A percentile compares a stretch with the other conserved stretches of the same genome.
Conservation (phyloP, 2,113 vertebrate species). For the Xiphorhynchus elegans region DNA sequence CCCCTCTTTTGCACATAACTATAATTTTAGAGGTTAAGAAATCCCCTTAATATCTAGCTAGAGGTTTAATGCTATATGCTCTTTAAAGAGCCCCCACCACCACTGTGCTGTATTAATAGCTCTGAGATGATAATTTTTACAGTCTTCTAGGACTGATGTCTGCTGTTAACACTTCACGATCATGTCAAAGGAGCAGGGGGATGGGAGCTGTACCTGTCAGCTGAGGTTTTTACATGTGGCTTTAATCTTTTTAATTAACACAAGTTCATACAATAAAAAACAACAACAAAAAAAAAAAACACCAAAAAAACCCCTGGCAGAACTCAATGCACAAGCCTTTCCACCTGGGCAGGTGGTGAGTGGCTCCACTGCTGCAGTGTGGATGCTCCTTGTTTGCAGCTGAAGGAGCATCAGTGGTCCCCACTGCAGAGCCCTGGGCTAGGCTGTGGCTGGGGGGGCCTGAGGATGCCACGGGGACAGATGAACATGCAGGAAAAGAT, state of each 20-base stretch:
- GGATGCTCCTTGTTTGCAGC: not conserved
- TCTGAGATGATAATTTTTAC: conserved; percentile 35
- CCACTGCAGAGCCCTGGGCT: not conserved
- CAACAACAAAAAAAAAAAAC: not conserved
- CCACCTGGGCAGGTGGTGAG: not conserved
- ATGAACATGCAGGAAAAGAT: not conserved
- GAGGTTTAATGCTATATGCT: conserved; percentile 41
- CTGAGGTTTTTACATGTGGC: not conserved
- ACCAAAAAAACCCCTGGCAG: too few relatives aligned
- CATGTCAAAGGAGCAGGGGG: not conserved
- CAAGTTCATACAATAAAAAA: not conserved
- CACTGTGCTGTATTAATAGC: not conserved
- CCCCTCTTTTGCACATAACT: conserved; percentile 15
- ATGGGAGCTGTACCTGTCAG: not conserved
- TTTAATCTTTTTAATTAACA: conserved; percentile 51
- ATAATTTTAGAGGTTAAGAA: conserved; percentile 46
- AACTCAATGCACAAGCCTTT: not conserved
- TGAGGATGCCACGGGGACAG: not conserved
- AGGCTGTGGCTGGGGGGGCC: not conserved
- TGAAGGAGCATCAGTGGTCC: not conserved
- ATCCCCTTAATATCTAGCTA: conserved; percentile 25
- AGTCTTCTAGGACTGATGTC: conserved; percentile 7
- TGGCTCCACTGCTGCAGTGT: not conserved
- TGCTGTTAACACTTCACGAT: conserved; percentile 17
- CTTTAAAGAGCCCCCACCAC: not conserved